phyloP scores from a whole-genome alignment of 2,888 invertebrate genomes.

The Augochlorella aurata region DNA sequence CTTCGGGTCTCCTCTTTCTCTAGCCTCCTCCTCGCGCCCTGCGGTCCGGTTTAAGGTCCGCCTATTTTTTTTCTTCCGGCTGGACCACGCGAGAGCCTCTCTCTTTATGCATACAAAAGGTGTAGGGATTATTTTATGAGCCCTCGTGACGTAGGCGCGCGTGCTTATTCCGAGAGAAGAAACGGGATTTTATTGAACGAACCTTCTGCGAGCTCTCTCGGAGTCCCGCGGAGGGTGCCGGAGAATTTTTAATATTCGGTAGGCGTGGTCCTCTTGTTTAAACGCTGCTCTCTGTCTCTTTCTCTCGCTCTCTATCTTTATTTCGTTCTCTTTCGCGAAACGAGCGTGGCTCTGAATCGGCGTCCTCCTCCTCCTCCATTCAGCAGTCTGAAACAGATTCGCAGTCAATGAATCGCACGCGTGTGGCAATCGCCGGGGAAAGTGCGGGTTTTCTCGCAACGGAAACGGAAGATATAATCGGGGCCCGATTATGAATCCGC shows the following conservation, averaged over 20 bases:
- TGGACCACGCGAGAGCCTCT: conserved; percentile 38
- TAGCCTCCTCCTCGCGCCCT: conserved; percentile 56
- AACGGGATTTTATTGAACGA: conserved; percentile 60
- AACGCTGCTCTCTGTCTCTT: neutral
- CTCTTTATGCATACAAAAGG: conserved; percentile 60
- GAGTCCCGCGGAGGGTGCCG: neutral
- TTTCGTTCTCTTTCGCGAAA: neutral
- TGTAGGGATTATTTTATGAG: conserved; percentile 65
- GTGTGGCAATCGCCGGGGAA: conserved; percentile 2
- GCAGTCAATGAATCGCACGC: conserved; percentile 25
- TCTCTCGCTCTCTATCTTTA: neutral
- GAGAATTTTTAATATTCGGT: conserved; percentile 25
- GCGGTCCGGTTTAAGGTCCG: conserved; percentile 67
- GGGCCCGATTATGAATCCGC: conserved; percentile 41
- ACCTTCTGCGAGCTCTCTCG: conserved; percentile 31
- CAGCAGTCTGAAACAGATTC: conserved; percentile 40
- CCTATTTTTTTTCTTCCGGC: conserved; percentile 51
- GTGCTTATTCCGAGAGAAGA: conserved; percentile 52
- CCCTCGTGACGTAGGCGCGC: conserved; percentile 55
- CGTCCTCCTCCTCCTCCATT: conserved; percentile 25
- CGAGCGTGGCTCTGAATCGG: conserved; percentile 9
- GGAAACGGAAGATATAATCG: conserved; percentile 33
- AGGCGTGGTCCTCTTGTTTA: conserved; percentile 17
- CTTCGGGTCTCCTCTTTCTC: conserved; percentile 32
- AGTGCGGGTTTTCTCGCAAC: conserved; percentile 8